These are phyloP conservation scores for Danio albolineatus DNA, from an alignment of 2,797 vertebrate genomes.

Conservation along the genomic window DNA sequence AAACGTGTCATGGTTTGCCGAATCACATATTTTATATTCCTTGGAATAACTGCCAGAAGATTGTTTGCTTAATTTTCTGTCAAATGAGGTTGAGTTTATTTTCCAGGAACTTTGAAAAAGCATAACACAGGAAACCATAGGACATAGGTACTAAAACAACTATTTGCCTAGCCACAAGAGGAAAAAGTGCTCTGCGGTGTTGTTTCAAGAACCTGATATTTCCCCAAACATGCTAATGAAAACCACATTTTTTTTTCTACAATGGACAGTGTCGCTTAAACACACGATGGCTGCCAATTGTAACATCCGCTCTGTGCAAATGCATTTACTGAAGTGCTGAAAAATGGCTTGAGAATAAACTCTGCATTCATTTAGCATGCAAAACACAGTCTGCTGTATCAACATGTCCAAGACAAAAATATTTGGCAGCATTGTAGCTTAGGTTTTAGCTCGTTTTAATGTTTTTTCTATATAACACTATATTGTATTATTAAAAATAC, in stretches of 20 bases:
- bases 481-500: too few species aligned
- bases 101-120: conserved; percentile 9
- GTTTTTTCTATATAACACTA: too few species aligned
- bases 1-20: conserved; percentile 7
- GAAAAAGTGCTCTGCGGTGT: not conserved
- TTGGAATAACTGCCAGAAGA: conserved; percentile 4
- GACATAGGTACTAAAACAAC: conserved; percentile 27
- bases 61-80: conserved; percentile 28
- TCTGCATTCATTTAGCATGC: not conserved
- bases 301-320: not conserved
- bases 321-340: not conserved
- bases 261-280: not conserved
- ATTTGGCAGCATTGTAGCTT: not conserved
- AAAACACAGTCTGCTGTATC: not conserved
- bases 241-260: not conserved
- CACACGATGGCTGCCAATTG: not conserved
- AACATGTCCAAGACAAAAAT: not conserved
- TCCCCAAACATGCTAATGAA: conserved; percentile 4
- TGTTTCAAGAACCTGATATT: conserved; percentile 16
- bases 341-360: not conserved
- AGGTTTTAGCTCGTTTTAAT: not conserved
- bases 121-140: conserved; percentile 33
- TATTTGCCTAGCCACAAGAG: conserved; percentile 19
- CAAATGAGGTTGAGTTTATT: not conserved
- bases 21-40: not conserved